Conservation (phyloP, 2,797 vertebrate species). For the Masticophis lateralis region DNA sequence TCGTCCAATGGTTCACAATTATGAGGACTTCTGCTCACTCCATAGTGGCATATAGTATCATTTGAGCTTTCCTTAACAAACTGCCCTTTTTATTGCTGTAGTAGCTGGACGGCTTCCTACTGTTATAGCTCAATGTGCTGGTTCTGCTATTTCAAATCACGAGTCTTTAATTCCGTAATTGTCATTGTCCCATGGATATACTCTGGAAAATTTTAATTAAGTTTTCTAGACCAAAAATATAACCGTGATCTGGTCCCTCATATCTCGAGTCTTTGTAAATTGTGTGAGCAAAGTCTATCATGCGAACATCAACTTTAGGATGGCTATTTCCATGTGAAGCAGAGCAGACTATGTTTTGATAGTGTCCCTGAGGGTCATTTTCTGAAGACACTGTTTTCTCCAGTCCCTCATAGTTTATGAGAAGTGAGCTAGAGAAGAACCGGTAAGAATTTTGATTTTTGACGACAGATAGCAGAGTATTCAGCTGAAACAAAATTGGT, state of each 20-base stretch:
- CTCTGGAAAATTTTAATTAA: conserved; percentile 74
- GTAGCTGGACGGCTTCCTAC: background rate
- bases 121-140: background rate
- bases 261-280: conserved; percentile 70
- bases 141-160: conserved; percentile 24
- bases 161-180: background rate
- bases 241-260: conserved; percentile 72
- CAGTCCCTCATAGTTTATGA: conserved; percentile 75
- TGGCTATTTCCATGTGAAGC: accelerated
- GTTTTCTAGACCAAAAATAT: conserved; percentile 78
- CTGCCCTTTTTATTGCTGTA: background rate
- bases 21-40: conserved; percentile 25
- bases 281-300: conserved; percentile 80
- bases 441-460: conserved; percentile 73
- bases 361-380: conserved; percentile 17
- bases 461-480: conserved; percentile 66
- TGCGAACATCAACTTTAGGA: conserved; percentile 67
- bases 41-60: background rate
- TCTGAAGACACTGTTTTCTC: conserved; percentile 21
- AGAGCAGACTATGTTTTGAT: conserved; percentile 4
- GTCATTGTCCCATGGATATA: conserved; percentile 65
- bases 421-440: conserved; percentile 80
- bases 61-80: conserved; percentile 9
- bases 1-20: conserved; percentile 28
- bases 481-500: conserved; percentile 66